Evolutionary conservation across 2,797 vertebrate genomes (phyloP), one percentile per base, ranked within the genome.

Genomic region (Acanthurus leucopareius): DNA sequence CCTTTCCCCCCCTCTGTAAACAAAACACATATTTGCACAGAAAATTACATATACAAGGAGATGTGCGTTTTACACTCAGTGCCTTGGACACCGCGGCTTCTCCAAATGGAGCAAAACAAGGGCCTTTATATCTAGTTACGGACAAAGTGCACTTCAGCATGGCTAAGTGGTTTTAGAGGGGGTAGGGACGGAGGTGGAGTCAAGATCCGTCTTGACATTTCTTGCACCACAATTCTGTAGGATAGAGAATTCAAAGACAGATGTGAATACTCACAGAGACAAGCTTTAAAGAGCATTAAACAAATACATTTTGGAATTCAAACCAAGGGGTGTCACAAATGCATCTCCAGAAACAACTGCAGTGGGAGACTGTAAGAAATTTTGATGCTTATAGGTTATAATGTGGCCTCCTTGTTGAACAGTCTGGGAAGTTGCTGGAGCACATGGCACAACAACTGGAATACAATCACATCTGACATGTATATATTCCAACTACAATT

Each of bases 211-310:
- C 90, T 88, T 94, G 95, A 96, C 94, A 92, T 95, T 93, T 94
- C 87, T 91, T 91, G 92, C 88, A 59, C 88, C 62, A 20, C 70
- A 32, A 69, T 87, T 92, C 90, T 79, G 89, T 59, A 65, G 86
- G 88, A 93, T 35, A 78, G 89, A 91, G 88, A 90, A 91, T 82
- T 77, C 92, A 70, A 82, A 90, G 93, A 93, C 93, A 94, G 91
- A 92, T 89, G 88, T 42, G 85, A 88, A 91, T 77, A 95, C 90
- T 72, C 72, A 66, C 82, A 82, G 88, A 94, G 92, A 95, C 94
- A 93, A 92, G 94, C 91, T 93, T 93, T 95, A 95, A 95, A 95
- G 92, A 94, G 93, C 91, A 95, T 94, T 94, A 95, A 95, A 94
- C 89, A 93, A 95, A 95, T 95, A 93, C 91, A 93, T 85, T 94